phyloP scores from a whole-genome alignment of 2,797 vertebrate species.

The Xiphorhynchus erythropygius region DNA sequence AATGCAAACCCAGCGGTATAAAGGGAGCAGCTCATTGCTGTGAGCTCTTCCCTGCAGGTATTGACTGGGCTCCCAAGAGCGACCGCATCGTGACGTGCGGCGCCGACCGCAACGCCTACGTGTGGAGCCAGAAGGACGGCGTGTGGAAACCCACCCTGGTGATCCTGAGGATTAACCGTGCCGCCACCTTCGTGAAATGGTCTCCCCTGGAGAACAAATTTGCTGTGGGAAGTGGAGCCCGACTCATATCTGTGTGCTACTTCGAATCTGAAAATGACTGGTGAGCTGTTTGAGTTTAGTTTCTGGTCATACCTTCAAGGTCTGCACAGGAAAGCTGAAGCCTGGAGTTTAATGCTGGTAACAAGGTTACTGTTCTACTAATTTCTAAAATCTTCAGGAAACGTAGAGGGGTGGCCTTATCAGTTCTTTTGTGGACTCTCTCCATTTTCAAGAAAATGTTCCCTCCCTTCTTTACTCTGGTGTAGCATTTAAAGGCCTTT shows the following conservation, averaged over 20 bases:
- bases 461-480: background rate
- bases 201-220: conserved; percentile 98
- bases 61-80: conserved; percentile 98
- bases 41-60: conserved; percentile 78
- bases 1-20: background rate
- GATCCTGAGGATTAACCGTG: conserved; percentile 96
- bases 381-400: background rate
- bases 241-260: conserved; percentile 98
- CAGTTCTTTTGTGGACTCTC: background rate
- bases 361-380: background rate
- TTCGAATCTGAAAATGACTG: conserved; percentile 99
- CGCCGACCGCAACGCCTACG: conserved; percentile 95
- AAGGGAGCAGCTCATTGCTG: background rate
- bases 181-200: conserved; percentile 97
- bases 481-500: background rate
- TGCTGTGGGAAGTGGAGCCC: conserved; percentile 94
- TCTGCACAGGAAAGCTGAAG: background rate
- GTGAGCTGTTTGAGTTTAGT: conserved; percentile 73
- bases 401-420: background rate
- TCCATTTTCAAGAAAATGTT: background rate
- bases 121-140: conserved; percentile 97
- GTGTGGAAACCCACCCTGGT: conserved; percentile 97
- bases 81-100: conserved; percentile 98
- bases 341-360: background rate
- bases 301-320: background rate